These are phyloP conservation scores for Danionella cerebrum DNA, from an alignment of 2,113 vertebrate species.

Conservation along the genomic window DNA sequence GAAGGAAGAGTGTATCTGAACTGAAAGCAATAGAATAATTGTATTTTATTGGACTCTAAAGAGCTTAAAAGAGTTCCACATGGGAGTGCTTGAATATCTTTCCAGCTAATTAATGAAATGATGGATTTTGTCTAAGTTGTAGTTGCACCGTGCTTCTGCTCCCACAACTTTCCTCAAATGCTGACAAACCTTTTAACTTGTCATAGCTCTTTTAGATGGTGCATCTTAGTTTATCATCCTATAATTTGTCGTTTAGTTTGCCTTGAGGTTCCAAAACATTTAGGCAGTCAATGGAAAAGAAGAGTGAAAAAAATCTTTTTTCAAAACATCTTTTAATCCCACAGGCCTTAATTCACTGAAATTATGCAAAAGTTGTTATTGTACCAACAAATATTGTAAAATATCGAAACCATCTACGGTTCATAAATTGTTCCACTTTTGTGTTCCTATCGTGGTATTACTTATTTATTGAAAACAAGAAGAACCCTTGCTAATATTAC, in stretches of 20 bases:
- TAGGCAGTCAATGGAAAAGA: no score
- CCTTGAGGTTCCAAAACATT: no score
- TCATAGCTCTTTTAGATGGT: neutral
- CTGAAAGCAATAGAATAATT: conserved; percentile 43
- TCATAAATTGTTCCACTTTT: no score
- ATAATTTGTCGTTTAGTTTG: conserved; percentile 6
- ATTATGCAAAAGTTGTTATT: no score
- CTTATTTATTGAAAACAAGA: no score
- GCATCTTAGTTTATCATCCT: neutral
- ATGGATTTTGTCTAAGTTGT: neutral
- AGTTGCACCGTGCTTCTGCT: neutral
- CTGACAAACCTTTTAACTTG: neutral
- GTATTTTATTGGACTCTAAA: conserved; percentile 47
- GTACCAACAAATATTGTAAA: no score
- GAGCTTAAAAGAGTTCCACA: neutral
- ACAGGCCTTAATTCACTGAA: no score
- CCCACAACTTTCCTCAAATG: neutral
- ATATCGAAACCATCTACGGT: no score
- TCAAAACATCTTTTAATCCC: no score
- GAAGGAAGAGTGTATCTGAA: conserved; percentile 46
- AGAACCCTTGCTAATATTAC: no score
- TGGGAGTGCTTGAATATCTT: neutral
- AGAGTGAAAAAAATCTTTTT: no score
- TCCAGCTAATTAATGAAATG: conserved; percentile 3
- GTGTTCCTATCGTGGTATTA: no score